These are phyloP conservation scores for Malurus melanocephalus DNA, from an alignment of 2,113 vertebrate genomes.

Conservation along the genomic window DNA sequence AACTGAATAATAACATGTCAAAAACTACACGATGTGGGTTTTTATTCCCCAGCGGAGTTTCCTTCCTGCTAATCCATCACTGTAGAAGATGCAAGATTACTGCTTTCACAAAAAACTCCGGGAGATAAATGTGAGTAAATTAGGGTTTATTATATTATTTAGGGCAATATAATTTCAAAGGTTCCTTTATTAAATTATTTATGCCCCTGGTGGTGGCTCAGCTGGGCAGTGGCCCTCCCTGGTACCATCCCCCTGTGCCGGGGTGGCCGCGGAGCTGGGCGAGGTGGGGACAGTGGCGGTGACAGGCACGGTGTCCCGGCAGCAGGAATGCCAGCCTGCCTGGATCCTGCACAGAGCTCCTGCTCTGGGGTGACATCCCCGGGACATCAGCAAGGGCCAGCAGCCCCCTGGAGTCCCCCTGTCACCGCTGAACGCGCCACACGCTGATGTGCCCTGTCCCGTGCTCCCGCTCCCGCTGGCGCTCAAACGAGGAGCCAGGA, in stretches of 20 bases:
- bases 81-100: constrained; percentile 77
- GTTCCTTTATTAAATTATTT: constrained; percentile 73
- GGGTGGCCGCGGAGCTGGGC: neutral
- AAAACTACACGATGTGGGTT: constrained; percentile 80
- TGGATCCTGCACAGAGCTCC: accelerated
- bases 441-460: accelerated
- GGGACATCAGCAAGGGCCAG: accelerated
- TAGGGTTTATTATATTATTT: constrained; percentile 81
- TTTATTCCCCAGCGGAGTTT: constrained; percentile 80
- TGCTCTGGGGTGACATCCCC: accelerated
- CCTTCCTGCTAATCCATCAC: constrained; percentile 79
- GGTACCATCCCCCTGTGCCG: neutral
- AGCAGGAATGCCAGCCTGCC: accelerated
- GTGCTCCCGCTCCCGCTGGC: neutral
- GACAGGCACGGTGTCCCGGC: accelerated
- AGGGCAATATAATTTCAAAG: constrained; percentile 68
- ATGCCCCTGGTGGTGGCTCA: neutral
- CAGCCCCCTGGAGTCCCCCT: neutral
- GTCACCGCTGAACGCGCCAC: accelerated
- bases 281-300: neutral
- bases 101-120: constrained; percentile 68
- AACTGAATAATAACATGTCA: constrained; percentile 82
- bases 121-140: constrained; percentile 82
- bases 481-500: neutral
- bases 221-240: neutral